Evolutionary conservation across 1,140 invertebrate species (phyloP).

Genomic region (Drosophila rufa): DNA sequence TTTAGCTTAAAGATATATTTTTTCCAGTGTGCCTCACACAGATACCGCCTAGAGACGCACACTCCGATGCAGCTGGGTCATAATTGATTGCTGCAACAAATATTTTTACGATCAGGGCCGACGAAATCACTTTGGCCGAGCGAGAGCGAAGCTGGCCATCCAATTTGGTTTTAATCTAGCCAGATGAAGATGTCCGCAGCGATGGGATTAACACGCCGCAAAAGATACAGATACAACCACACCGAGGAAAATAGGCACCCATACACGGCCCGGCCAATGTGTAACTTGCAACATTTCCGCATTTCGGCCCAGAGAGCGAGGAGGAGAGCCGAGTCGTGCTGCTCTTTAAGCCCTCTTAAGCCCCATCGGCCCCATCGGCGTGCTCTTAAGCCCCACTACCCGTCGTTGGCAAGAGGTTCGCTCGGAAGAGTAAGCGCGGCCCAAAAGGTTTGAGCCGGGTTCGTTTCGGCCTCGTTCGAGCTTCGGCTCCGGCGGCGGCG

Average conservation of each 20-base stretch:
- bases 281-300: conserved; percentile 78
- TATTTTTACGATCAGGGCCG: conserved; percentile 49
- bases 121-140: conserved; percentile 46
- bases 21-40: conserved; percentile 5
- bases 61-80: conserved; percentile 15
- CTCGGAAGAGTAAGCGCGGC: conserved; percentile 27
- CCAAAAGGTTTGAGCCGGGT: conserved; percentile 74
- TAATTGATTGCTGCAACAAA: conserved; percentile 51
- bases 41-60: conserved; percentile 3
- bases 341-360: conserved; percentile 59
- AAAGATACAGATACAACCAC: conserved; percentile 19
- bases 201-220: conserved; percentile 59
- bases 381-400: conserved; percentile 60
- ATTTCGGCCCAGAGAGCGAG: conserved; percentile 40
- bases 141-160: conserved; percentile 33
- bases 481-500: conserved; percentile 19
- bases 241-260: conserved; percentile 2
- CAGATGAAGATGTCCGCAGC: conserved; percentile 72
- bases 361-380: not conserved
- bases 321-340: not conserved
- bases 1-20: not conserved
- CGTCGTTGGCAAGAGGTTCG: conserved; percentile 53
- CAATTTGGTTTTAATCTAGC: conserved; percentile 68
- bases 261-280: conserved; percentile 17
- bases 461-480: conserved; percentile 56